Evolutionary conservation across 2,888 invertebrate species (phyloP).

Genomic region (Actias luna): DNA sequence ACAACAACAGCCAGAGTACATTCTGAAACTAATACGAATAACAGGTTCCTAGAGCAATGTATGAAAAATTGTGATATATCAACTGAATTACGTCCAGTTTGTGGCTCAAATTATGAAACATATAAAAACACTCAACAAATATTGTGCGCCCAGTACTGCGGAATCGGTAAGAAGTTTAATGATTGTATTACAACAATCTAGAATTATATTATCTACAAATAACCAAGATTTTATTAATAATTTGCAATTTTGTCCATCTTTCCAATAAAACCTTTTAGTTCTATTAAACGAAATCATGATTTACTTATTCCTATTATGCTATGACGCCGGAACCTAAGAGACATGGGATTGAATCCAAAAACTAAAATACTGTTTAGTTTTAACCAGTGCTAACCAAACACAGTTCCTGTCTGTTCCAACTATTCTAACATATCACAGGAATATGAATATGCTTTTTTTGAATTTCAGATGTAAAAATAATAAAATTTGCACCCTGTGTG

Average conservation of each 20-base stretch:
- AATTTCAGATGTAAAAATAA: conserved; percentile 21
- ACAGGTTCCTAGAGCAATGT: conserved; percentile 1
- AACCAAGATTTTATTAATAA: no score
- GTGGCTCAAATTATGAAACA: conserved; percentile 48
- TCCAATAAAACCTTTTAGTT: no score
- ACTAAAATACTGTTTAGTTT: no score
- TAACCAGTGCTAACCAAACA: neutral
- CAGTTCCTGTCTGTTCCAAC: neutral
- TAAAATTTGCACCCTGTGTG: conserved; percentile 1
- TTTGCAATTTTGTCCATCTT: no score
- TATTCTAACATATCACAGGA: neutral
- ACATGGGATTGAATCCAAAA: no score
- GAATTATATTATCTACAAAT: no score
- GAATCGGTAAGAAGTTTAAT: conserved; percentile 23
- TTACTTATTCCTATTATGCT: no score
- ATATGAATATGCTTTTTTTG: neutral
- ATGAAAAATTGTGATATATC: conserved; percentile 38
- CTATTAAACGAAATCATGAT: no score
- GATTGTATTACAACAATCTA: no score
- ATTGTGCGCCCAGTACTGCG: conserved; percentile 36
- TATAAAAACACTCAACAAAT: conserved; percentile 48
- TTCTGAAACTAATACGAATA: neutral
- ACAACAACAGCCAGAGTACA: neutral
- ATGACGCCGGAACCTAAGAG: no score
- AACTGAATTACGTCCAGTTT: conserved; percentile 52